Conservation (phyloP, 2,113 vertebrate species). For the Prinia subflava region DNA sequence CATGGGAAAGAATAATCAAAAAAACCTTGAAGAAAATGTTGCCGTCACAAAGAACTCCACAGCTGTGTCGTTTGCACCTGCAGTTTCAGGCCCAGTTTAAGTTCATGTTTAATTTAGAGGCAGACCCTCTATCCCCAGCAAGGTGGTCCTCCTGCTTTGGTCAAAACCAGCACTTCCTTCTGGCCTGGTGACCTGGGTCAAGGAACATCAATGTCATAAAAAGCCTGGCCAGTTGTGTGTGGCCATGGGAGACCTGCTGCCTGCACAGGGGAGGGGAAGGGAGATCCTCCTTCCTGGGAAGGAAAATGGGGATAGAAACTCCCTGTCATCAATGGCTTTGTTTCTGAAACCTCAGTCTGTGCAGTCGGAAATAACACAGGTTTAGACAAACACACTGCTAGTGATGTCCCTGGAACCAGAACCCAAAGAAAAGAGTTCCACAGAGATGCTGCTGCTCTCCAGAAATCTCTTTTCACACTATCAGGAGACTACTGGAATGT, state of each 20-base stretch:
- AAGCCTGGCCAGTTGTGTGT: accelerated
- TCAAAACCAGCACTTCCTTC: background rate
- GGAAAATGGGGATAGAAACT: background rate
- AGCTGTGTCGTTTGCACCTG: background rate
- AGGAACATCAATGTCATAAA: background rate
- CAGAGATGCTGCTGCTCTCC: background rate
- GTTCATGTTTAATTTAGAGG: background rate
- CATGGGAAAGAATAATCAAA: background rate
- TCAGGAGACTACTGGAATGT: background rate
- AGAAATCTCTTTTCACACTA: background rate
- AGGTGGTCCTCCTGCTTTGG: background rate
- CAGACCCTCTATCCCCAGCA: background rate
- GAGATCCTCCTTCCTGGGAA: background rate
- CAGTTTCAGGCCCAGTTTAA: background rate
- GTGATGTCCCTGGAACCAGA: too few relatives aligned
- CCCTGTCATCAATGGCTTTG: background rate
- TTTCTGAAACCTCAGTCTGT: background rate
- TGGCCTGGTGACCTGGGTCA: background rate
- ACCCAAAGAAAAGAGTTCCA: background rate
- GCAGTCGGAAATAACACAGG: background rate
- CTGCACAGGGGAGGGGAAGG: background rate
- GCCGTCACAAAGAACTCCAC: background rate
- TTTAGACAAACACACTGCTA: background rate
- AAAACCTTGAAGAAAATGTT: background rate
- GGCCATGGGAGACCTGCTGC: background rate